Conservation (phyloP, 1,140 invertebrate species). For the Globodera rostochiensis region DNA sequence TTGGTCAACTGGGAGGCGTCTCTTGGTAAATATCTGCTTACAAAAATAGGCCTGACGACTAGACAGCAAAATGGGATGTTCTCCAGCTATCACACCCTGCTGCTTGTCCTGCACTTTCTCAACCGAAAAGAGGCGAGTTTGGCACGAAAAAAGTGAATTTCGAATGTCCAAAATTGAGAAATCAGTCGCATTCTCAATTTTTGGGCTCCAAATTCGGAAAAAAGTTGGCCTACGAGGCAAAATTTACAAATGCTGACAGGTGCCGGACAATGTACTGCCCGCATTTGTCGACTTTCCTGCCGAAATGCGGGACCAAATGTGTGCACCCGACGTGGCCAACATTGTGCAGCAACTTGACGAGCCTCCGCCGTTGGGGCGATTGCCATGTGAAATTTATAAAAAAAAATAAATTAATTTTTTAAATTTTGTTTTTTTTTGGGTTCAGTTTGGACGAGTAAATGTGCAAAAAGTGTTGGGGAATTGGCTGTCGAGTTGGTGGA, state of each 20-base stretch:
- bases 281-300: not conserved
- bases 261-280: slow-evolving; percentile 1
- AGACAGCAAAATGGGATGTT: not conserved
- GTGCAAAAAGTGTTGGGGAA: slow-evolving; percentile 34
- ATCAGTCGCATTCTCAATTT: no score
- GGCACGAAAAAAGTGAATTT: not conserved
- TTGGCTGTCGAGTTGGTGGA: slow-evolving; percentile 38
- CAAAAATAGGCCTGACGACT: slow-evolving; percentile 26
- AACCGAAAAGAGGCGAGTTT: slow-evolving; percentile 18
- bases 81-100: no score
- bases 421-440: not conserved
- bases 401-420: not conserved
- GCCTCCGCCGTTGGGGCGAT: not conserved
- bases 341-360: slow-evolving; percentile 13
- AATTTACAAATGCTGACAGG: not conserved
- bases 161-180: no score
- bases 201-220: no score
- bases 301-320: not conserved
- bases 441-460: slow-evolving; percentile 48
- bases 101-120: no score
- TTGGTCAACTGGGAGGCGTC: no score
- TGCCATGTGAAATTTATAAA: not conserved
- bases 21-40: slow-evolving; percentile 23
- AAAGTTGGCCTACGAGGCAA: no score
- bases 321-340: slow-evolving; percentile 2